Percentiles rank a stretch among this genome's conserved stretches.
Evolutionary conservation across 2,113 vertebrate species (phyloP).

Genomic region (Corydoras maculifer): DNA sequence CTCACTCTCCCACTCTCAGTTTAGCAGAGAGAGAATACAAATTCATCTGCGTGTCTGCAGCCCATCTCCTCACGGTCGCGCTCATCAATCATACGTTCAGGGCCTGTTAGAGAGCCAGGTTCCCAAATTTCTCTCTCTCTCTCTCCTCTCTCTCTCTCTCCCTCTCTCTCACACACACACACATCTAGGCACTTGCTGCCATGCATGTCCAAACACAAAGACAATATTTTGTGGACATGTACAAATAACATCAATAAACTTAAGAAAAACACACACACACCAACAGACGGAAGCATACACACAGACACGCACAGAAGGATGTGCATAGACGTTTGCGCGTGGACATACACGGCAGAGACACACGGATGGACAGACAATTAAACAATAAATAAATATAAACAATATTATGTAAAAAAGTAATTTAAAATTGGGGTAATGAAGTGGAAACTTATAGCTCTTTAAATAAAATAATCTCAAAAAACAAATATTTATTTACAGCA

Average conservation of each 20-base stretch:
- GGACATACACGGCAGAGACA: not conserved
- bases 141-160: too few species aligned
- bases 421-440: too few species aligned
- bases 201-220: constrained; percentile 1
- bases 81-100: constrained; percentile 73
- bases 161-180: too few species aligned
- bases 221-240: constrained; percentile 8
- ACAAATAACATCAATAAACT: constrained; percentile 4
- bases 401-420: too few species aligned
- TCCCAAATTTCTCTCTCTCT: constrained; percentile 41
- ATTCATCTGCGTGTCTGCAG: constrained; percentile 53
- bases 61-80: constrained; percentile 57
- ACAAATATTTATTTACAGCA: too few species aligned
- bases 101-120: constrained; percentile 61
- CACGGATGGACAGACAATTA: not conserved
- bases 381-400: too few species aligned
- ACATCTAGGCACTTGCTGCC: not conserved
- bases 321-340: too few species aligned
- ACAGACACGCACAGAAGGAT: not conserved
- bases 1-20: constrained; percentile 44
- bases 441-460: too few species aligned
- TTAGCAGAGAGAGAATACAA: constrained; percentile 57
- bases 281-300: not conserved
- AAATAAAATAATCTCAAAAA: too few species aligned
- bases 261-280: not conserved